A percentile compares a stretch with the other conserved stretches of the same genome.
Evolutionary conservation across 2,888 invertebrate species (phyloP).

Genomic region (Lottia gigantea): DNA sequence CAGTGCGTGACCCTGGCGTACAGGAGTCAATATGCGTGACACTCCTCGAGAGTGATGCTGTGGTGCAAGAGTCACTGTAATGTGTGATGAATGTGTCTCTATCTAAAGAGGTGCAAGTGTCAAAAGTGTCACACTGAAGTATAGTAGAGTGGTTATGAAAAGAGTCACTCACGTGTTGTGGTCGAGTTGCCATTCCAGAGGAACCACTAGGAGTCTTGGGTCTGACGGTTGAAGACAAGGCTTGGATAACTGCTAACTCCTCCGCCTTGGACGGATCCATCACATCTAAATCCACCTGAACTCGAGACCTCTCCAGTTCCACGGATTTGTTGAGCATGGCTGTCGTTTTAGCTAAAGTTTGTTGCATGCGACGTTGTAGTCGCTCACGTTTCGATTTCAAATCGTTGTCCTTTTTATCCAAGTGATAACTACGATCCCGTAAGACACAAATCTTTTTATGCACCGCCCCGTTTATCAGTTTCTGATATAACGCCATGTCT

Average conservation of each 20-base stretch:
- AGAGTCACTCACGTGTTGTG: background rate
- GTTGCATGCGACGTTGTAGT: background rate
- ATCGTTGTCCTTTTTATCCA: background rate
- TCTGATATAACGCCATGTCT: constrained; percentile 3
- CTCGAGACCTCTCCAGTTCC: background rate
- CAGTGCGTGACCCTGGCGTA: too few relatives aligned
- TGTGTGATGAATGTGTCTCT: too few relatives aligned
- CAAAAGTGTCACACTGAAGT: too few relatives aligned
- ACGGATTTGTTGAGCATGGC: background rate
- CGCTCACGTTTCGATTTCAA: constrained; percentile 1
- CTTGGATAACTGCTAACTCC: background rate
- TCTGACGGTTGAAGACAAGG: background rate
- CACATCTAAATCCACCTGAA: background rate
- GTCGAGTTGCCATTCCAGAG: background rate
- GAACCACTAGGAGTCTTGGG: background rate
- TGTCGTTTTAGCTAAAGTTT: background rate
- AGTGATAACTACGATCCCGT: background rate
- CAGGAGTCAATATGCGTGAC: too few relatives aligned
- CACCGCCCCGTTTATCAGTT: background rate
- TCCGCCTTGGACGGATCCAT: background rate
- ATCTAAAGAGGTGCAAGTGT: too few relatives aligned
- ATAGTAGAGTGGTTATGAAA: background rate
- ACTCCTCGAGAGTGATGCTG: too few relatives aligned
- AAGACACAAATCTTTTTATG: background rate
- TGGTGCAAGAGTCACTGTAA: too few relatives aligned